Percentiles rank a stretch among this genome's conserved stretches.
Conservation (phyloP, 1,140 invertebrate genomes). For the Hirudo medicinalis region DNA sequence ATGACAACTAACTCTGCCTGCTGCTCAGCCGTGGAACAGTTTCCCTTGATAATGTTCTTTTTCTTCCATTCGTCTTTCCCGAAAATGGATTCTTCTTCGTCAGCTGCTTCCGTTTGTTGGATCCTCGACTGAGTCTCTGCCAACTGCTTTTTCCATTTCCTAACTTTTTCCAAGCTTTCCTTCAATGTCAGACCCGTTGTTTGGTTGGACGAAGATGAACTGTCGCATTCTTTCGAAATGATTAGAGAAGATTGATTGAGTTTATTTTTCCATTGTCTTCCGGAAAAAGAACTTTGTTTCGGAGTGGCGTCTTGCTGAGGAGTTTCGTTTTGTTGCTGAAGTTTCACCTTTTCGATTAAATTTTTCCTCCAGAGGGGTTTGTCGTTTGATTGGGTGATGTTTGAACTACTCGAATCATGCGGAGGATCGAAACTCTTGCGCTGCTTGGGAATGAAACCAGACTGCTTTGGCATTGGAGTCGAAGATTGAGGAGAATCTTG, state of each 20-base stretch:
- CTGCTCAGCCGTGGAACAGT: neutral
- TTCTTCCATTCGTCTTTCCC: conserved; percentile 31
- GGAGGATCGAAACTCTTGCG: conserved; percentile 2
- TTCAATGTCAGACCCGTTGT: conserved; percentile 2
- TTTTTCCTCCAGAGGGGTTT: neutral
- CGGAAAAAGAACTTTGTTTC: conserved; percentile 16
- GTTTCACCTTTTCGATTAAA: neutral
- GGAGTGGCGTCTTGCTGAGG: conserved; percentile 4
- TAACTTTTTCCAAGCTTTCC: conserved; percentile 18
- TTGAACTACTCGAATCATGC: neutral
- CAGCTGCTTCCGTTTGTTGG: conserved; percentile 8
- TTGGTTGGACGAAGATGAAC: too few relatives aligned
- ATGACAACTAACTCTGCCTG: too few relatives aligned
- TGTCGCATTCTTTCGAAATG: neutral
- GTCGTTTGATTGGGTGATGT: neutral
- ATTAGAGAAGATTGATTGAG: neutral
- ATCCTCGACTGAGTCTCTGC: neutral
- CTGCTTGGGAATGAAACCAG: conserved; percentile 10
- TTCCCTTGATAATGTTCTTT: conserved; percentile 15
- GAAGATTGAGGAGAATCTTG: neutral
- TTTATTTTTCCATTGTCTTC: conserved; percentile 7
- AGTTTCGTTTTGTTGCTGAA: neutral
- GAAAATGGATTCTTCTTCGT: conserved; percentile 23
- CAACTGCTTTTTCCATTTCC: conserved; percentile 14
- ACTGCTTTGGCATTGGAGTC: conserved; percentile 8